Evolutionary conservation across 2,797 vertebrate genomes (phyloP).

Genomic region (Amazona ochrocephala): DNA sequence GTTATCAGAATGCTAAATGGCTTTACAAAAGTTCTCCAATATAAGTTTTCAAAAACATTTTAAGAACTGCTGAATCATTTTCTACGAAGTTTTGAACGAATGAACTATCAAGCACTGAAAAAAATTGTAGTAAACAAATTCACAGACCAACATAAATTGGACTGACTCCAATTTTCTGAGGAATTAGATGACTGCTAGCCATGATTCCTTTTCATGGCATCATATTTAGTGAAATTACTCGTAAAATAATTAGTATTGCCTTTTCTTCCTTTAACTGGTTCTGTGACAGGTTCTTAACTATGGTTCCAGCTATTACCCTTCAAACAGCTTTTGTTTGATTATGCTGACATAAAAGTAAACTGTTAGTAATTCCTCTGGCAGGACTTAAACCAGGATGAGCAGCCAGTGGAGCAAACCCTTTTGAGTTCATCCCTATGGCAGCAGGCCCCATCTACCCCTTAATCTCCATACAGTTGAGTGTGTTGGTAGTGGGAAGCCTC

Average conservation of each 20-base stretch:
- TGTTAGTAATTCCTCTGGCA: neutral
- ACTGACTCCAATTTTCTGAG: neutral
- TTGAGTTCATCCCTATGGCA: neutral
- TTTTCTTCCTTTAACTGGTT: neutral
- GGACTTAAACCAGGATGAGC: neutral
- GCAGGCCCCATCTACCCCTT: neutral
- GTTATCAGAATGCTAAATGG: neutral
- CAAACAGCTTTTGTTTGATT: neutral
- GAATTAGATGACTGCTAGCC: neutral
- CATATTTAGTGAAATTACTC: constrained; percentile 3
- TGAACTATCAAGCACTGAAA: neutral
- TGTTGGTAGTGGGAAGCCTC: neutral
- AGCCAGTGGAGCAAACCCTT: neutral
- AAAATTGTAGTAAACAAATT: neutral
- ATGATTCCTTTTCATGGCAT: neutral
- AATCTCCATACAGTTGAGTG: neutral
- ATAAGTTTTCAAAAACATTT: neutral
- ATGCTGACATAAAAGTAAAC: neutral
- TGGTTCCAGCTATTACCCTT: neutral
- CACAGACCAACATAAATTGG: neutral
- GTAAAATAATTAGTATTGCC: neutral
- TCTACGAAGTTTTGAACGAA: neutral
- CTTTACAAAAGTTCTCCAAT: neutral
- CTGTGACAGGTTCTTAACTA: neutral
- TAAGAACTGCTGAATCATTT: neutral